Evolutionary conservation across 1,140 invertebrate species (phyloP), one percentile per base, ranked within the genome.

Genomic region (Bombus haemorrhoidalis): DNA sequence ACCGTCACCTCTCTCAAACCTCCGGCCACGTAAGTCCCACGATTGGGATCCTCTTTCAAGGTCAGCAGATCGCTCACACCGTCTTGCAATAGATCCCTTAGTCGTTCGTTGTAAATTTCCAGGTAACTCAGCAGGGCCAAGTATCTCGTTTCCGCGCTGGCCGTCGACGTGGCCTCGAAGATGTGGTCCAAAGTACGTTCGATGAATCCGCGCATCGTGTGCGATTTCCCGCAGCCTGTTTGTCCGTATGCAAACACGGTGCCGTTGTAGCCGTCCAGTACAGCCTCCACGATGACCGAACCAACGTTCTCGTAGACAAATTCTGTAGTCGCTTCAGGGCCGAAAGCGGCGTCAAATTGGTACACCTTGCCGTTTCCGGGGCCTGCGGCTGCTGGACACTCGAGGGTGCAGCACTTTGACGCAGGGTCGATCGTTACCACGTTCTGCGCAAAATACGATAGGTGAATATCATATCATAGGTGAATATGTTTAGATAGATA

Each of bases 41-140:
- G 90, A 3, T 80, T 79, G 0, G 94, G 92, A 41, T 95, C 94
- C 72, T 95, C 94, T 78, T 95, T 95, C 22, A 95, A 74, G 64
- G 93, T 93, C 28, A 95, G 81, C 0, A 86, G 87, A 34, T 95
- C 94, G 18, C 72, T 81, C 13, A 57, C 89, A 12, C 87, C 96
- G 66, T 96, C 95, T 9, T 97, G 97, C 0, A 98, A 93, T 13
- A 98, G 94, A 94, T 98, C 98, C 69, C 97, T 95, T 81, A 98
- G 97, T 92, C 97, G 97, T 95, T 99, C 98, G 95, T 98, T 99
- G 95, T 99, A 99, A 71, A 99, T 99, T 94, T 99, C 98, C 66
- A 99, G 96, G 93, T 99, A 99, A 74, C 98, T 98, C n/a, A 98
- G 97, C 80, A 98, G 96, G 0, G 98, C 98, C 68, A 99, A 95